Evolutionary conservation across 2,113 vertebrate genomes (phyloP).

Genomic region (Platysternon megacephalum): DNA sequence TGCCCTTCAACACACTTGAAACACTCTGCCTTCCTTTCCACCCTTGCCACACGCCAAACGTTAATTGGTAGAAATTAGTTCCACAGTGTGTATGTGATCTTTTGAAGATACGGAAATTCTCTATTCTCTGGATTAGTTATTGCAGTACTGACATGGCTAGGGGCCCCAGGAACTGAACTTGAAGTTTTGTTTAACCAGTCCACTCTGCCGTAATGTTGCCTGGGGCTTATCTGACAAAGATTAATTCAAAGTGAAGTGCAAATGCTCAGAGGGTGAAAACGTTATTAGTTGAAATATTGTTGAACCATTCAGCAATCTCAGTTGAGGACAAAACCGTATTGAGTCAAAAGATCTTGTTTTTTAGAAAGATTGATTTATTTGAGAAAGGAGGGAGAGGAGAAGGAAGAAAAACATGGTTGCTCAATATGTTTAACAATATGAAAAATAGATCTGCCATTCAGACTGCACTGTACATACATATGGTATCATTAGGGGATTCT

Average conservation of each 20-base stretch:
- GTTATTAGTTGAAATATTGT: constrained; percentile 2
- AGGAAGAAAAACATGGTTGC: neutral
- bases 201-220: neutral
- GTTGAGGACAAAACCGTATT: neutral
- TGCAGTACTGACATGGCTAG: neutral
- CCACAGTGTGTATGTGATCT: neutral
- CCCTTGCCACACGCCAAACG: neutral
- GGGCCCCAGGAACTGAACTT: neutral
- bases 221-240: constrained; percentile 18
- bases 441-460: neutral
- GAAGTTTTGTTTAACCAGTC: constrained; percentile 3
- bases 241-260: constrained; percentile 19
- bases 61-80: constrained; percentile 27
- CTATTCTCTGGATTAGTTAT: neutral
- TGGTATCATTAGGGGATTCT: neutral
- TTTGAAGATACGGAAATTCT: neutral
- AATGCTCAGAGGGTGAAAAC: neutral
- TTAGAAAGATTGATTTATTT: neutral
- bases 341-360: neutral
- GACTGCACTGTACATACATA: neutral
- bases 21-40: neutral
- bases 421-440: neutral
- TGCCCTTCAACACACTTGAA: constrained; percentile 9
- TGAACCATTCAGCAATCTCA: neutral
- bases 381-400: neutral